Evolutionary conservation across 2,113 vertebrate species (phyloP), one percentile per base, ranked within the genome.

Genomic region (Eublepharis macularius): DNA sequence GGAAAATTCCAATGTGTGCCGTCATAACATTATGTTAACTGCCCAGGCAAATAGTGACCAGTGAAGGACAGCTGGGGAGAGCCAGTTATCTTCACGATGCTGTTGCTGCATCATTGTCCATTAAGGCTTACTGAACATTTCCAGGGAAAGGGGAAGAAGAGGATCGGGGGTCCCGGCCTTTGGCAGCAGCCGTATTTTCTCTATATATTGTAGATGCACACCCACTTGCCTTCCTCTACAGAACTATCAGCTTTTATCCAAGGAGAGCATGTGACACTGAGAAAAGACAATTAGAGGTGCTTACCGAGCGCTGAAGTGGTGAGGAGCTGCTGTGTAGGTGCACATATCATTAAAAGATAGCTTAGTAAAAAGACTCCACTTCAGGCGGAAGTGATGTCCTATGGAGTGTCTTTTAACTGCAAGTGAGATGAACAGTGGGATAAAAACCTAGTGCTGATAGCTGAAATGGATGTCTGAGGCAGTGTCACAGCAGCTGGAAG

Each of bases 391-490:
- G 49, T 32, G 26, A 11, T 51, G 51, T 54, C 51, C 51, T 54
- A 19, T 19, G 51, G 17, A 32, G 39, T 12, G 39, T 17, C 76
- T 60, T 63, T 51, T 14, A 19, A 54, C 4, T 12, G 34, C 54
- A 75, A 85, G 77, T 60, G 86, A 76, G 76, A 69, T 47, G 1
- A 76, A 76, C 1, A 8, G 75, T 57, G 76, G 41, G 73, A 1
- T 85, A 82, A 69, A 17, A 3, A 14, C 4, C 70, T 73, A 39
- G n/a, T 90, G 83, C 88, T 73, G 26, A 83, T 63, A 45, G 34
- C 11, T 76, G 88, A 93, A 93, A 94, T 95, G 54, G 89, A 91
- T n/a, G 60, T 93, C 92, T 94, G 89, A 92, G 88, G 88, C 87
- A 19, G 89, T 5, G 92, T 82, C 21, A 81, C 90, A 87, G 88